Conservation (phyloP, 37 sponge, comb jelly and placozoan species). For the Eunapius fragilis region DNA sequence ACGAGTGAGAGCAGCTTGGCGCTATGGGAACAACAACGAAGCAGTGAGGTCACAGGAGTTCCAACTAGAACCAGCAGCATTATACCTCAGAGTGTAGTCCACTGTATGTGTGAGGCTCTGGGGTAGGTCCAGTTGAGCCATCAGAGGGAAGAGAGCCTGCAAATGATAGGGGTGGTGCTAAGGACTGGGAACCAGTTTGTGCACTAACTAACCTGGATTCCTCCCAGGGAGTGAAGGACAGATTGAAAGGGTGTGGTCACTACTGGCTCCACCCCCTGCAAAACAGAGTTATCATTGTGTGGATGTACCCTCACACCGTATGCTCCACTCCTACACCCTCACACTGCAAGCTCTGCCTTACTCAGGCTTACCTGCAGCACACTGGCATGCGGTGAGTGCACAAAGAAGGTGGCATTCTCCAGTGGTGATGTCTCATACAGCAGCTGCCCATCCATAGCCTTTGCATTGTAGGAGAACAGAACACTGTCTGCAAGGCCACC, state of each 20-base stretch:
- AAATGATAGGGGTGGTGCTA: not conserved
- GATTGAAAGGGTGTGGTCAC: slow-evolving; percentile 71
- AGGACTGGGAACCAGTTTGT: not conserved
- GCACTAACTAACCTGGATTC: slow-evolving; percentile 70
- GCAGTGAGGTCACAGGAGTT: too few species aligned
- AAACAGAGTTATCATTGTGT: not conserved
- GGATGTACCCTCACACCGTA: too few species aligned
- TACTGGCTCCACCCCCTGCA: slow-evolving; percentile 85
- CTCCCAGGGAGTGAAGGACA: slow-evolving; percentile 85
- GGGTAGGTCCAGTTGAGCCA: slow-evolving; percentile 75
- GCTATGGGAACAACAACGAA: slow-evolving; percentile 20
- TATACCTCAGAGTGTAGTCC: slow-evolving; percentile 52
- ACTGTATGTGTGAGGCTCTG: slow-evolving; percentile 20
- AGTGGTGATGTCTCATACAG: slow-evolving; percentile 83
- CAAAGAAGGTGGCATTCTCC: slow-evolving; percentile 70
- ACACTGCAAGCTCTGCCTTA: not conserved
- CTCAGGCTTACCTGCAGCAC: slow-evolving; percentile 70
- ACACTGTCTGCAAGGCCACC: slow-evolving; percentile 70
- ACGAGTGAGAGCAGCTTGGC: slow-evolving; percentile 54
- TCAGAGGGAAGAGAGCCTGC: slow-evolving; percentile 75
- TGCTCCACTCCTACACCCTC: too few species aligned
- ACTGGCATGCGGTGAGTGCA: slow-evolving; percentile 89
- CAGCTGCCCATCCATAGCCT: slow-evolving; percentile 91
- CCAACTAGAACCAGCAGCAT: too few species aligned
- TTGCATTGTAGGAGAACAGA: slow-evolving; percentile 89